Base-by-base conservation (phyloP, 2,888 invertebrate genomes). In the Drosophila borealis region DNA sequence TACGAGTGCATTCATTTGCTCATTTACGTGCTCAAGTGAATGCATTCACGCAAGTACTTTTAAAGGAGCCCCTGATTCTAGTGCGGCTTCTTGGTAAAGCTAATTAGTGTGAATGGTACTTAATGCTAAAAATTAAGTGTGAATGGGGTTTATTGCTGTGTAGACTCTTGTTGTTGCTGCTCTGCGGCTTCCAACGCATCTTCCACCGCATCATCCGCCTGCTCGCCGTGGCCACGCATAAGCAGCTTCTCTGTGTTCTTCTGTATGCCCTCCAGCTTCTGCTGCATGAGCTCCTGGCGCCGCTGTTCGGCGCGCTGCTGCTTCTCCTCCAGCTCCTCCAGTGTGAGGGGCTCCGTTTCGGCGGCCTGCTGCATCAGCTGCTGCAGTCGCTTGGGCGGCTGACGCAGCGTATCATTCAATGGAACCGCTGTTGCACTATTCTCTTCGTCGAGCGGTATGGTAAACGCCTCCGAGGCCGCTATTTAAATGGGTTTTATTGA, bases 281-380 rank as follows among this genome's bases (percentile, higher is more conserved):
- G 90, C 64, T 91, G 92, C 69, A 92, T 70, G 53, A 89, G 81
- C 67, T 94, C 94, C 78, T 94, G 94, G 61, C 96, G 93, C 68
- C 96, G 93, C 70, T 94, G 93, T 82, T 96, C 96, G 0, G 96
- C 96, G 66, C 95, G 95, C 19, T 95, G 95, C 70, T 96, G 92
- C 86, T 95, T 96, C 86, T 95, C 95, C 83, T 95, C 94, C 34
- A 96, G 93, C 69, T 95, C 94, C 25, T 95, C 94, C 44, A 95
- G 91, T 37, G 94, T 94, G 9, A 71, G 93, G 19, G 93, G 91
- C 53, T 93, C 93, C 3, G 94, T 93, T 37, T 79, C 70, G 33
- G 87, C 83, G 44, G 90, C 87, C 62, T 89, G 85, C 41, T 95
- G 95, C 80, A 96, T 94, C 44, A 96, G 91, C 69, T 95, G 93